Evolutionary conservation across 2,797 vertebrate species (phyloP).

Genomic region (Hippoglossus hippoglossus): DNA sequence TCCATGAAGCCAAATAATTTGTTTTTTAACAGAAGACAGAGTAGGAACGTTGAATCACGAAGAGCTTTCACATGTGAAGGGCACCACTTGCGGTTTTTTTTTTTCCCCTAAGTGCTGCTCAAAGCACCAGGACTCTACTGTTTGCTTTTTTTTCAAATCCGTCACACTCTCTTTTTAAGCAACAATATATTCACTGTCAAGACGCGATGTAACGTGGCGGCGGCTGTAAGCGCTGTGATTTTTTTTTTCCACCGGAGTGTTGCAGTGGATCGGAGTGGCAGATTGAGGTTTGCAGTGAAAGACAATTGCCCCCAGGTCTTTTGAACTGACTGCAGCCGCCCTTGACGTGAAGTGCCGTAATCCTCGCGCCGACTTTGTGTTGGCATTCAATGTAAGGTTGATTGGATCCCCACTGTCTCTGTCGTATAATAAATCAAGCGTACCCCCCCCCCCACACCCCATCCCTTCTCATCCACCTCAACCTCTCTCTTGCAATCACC

Average conservation of each 20-base stretch:
- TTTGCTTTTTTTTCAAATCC: background rate
- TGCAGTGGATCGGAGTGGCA: background rate
- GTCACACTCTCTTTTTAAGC: background rate
- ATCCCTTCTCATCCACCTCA: slow-evolving; percentile 15
- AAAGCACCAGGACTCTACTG: slow-evolving; percentile 8
- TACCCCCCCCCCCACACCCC: background rate
- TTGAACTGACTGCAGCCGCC: slow-evolving; percentile 60
- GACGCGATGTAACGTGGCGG: slow-evolving; percentile 17
- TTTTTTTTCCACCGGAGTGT: background rate
- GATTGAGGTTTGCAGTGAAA: slow-evolving; percentile 27
- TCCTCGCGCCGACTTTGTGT: slow-evolving; percentile 55
- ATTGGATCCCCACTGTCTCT: slow-evolving; percentile 75
- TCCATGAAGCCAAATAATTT: background rate
- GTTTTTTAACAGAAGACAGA: background rate
- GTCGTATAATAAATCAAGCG: slow-evolving; percentile 76
- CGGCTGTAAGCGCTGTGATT: slow-evolving; percentile 20
- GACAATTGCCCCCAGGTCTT: slow-evolving; percentile 43
- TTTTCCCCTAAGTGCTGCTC: slow-evolving; percentile 31
- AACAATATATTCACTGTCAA: slow-evolving; percentile 3
- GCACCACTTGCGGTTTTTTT: slow-evolving; percentile 13
- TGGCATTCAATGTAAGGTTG: slow-evolving; percentile 69
- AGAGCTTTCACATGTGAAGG: slow-evolving; percentile 35
- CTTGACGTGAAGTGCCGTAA: slow-evolving; percentile 65
- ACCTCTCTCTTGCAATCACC: slow-evolving; percentile 37
- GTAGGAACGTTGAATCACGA: slow-evolving; percentile 17